Conservation (phyloP, 2,113 vertebrate species). For the Nesospiza acunhae region DNA sequence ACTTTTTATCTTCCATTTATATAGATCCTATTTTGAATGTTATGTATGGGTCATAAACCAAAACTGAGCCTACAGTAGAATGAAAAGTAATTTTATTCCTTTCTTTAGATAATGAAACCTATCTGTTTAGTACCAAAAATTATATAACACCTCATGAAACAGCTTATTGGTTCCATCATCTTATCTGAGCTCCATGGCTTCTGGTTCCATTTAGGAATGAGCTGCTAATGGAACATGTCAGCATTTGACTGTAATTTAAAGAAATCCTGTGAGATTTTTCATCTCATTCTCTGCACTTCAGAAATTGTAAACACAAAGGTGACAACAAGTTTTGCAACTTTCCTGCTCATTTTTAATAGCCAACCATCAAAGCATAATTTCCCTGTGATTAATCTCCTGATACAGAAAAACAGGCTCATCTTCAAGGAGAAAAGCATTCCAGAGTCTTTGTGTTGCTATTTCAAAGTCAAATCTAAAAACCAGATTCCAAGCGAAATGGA, state of each 20-base stretch:
- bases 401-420: background rate
- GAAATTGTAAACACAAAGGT: background rate
- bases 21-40: conserved; percentile 13
- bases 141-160: background rate
- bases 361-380: background rate
- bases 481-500: background rate
- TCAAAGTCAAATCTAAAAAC: conserved; percentile 33
- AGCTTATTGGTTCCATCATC: background rate
- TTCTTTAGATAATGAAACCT: conserved; percentile 17
- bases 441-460: conserved; percentile 9
- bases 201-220: background rate
- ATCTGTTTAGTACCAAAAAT: conserved; percentile 20
- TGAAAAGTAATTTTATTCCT: conserved; percentile 9
- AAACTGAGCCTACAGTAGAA: background rate
- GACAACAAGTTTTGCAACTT: background rate
- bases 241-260: background rate
- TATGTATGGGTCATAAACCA: conserved; percentile 2
- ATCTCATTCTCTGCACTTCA: background rate
- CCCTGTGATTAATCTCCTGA: background rate
- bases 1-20: conserved; percentile 50
- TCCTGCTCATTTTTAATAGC: background rate
- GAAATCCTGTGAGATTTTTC: background rate
- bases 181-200: background rate
- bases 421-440: background rate
- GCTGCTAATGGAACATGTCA: background rate